A percentile compares a stretch with the other conserved stretches of the same genome.
These are phyloP conservation scores for Stegana nigrithorax DNA, from an alignment of 2,888 invertebrate species.

Conservation along the genomic window DNA sequence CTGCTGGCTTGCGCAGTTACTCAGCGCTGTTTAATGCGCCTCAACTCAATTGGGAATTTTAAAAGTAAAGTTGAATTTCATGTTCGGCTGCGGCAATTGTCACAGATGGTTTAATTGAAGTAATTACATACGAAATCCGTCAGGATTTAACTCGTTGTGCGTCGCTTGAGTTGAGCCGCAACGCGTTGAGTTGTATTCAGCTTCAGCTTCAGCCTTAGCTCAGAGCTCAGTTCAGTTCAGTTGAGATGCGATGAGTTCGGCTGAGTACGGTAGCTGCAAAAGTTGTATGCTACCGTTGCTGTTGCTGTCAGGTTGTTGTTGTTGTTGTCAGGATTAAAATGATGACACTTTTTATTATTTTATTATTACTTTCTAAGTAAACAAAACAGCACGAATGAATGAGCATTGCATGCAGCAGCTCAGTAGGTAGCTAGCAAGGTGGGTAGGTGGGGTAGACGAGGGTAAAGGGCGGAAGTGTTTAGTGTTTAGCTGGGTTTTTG, in stretches of 20 bases:
- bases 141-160: slow-evolving; percentile 51
- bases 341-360: slow-evolving; percentile 53
- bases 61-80: slow-evolving; percentile 66
- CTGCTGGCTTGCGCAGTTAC: background rate
- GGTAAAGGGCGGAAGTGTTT: slow-evolving; percentile 17
- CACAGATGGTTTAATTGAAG: slow-evolving; percentile 70
- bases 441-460: too few relatives aligned
- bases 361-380: slow-evolving; percentile 51
- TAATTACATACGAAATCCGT: slow-evolving; percentile 69
- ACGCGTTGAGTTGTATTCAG: background rate
- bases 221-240: background rate
- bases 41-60: slow-evolving; percentile 63
- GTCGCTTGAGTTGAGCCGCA: too few relatives aligned
- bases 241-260: background rate
- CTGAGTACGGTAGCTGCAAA: background rate
- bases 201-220: background rate
- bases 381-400: slow-evolving; percentile 18
- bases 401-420: slow-evolving; percentile 12
- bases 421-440: too few relatives aligned
- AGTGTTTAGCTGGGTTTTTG: slow-evolving; percentile 8
- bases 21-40: slow-evolving; percentile 49
- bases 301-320: slow-evolving; percentile 12
- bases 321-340: slow-evolving; percentile 29
- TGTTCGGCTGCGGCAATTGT: slow-evolving; percentile 67
- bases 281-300: background rate